Evolutionary conservation across 2,888 invertebrate genomes (phyloP), one percentile per base, ranked within the genome.

Genomic region (Campoplex nolae): DNA sequence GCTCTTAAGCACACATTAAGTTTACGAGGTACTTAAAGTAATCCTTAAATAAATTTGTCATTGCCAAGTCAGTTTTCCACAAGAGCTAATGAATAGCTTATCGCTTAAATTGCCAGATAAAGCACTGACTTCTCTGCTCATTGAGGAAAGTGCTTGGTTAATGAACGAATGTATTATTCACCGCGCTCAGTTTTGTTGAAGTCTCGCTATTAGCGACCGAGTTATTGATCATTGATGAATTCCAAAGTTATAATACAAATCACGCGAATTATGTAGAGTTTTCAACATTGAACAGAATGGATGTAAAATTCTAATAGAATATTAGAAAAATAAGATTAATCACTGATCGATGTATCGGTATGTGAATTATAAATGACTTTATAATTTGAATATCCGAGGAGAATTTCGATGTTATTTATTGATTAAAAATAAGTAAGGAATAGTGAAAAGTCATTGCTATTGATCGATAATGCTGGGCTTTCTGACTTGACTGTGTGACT

Each of bases 51-150:
- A 76, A 48, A 76, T 76, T 65, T 76, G 35, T 76, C 76, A 51
- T 51, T 76, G 65, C 42, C 62, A 23, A 75, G 62, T 9, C 32
- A 42, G 6, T 62, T 75, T 45, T 65, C 48, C n/a, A 16, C 3
- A n/a, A 65, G 65, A n/a, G 48, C 13, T 65, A 65, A 76, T n/a
- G 65, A 65, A 42, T 48, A 76, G 62, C 76, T 65, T 76, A 65
- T 23, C 75, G 16, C 16, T 4, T 28, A 62, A 76, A 48, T 42
- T 76, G 16, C 45, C 45, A 23, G 74, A 23, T 56, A 35, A 56
- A 58, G 45, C 58, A 62, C 58, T 23, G 28, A 32, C 8, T 74
- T 56, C 38, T 42, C n/a, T 42, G 45, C 23, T 45, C 58, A 62
- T 75, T 42, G 16, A 62, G 23, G 58, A 16, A 45, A 75, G 75